Evolutionary conservation across 2,888 invertebrate genomes (phyloP), one percentile per base, ranked within the genome.

Genomic region (Polydrusus tereticollis): DNA sequence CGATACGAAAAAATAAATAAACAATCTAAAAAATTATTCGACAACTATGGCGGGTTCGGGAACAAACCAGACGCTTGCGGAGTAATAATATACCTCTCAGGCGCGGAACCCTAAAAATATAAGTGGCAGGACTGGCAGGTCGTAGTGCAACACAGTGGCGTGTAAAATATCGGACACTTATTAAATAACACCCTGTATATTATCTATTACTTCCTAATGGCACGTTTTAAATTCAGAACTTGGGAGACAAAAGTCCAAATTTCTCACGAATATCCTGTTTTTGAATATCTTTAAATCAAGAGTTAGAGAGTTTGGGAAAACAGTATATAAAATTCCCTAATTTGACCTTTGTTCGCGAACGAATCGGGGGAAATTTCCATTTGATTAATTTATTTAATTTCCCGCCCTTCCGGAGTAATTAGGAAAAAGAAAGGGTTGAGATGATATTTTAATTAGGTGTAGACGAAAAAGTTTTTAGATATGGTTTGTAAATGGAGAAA

Each of bases 301-400:
- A n/a, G 36, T 36, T 36, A n/a, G 26, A 14, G 6, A 41, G 41
- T 41, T 41, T 41, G 21, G n/a, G 47, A 47, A 47, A 47, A 47
- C 47, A 47, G 47, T 47, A 45, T 45, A 23, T n/a, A n/a, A 8
- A 47, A 8, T n/a, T 23, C n/a, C 6, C 23, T 23, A 23, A 47
- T 23, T 47, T 47, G 47, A 47, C 47, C 23, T 47, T 47, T 47
- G 47, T 47, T 47, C 23, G 21, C 21, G 23, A 41, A 33, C 38
- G 41, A 59, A 41, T 36, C 21, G 41, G 21, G 20, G 21, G 12
- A 16, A 59, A 38, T 59, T 38, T 59, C 23, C 59, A 38, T 33
- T 33, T 58, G 58, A 58, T 58, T 58, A 33, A 58, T 36, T 59
- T 38, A 38, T 59, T 21, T 38, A 59, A 59, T 59, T 59, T 41